phyloP scores from a whole-genome alignment of 2,888 invertebrate species.

The Prosopocoilus inquinatus region DNA sequence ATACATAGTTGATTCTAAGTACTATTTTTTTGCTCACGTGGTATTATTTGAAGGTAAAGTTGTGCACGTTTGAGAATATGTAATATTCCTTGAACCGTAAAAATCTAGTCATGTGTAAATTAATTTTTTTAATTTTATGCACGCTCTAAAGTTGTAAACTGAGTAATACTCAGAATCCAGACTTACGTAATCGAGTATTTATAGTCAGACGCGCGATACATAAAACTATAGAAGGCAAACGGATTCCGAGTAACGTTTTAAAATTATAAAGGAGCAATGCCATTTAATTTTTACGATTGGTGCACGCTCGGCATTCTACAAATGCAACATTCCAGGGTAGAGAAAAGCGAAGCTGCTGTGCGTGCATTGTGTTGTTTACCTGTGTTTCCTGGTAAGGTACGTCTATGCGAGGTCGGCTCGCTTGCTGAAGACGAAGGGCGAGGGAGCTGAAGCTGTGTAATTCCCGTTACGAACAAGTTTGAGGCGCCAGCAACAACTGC shows the following conservation, averaged over 20 bases:
- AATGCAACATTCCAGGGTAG: neutral
- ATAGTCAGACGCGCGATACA: no score
- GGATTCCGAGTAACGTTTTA: neutral
- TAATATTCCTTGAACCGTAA: no score
- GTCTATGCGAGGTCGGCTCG: conserved; percentile 4
- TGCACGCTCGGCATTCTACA: neutral
- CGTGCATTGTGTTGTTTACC: conserved; percentile 12
- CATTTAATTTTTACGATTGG: neutral
- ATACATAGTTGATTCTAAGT: no score
- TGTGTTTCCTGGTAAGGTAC: conserved; percentile 19
- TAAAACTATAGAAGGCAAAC: conserved; percentile 1
- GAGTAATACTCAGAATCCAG: no score
- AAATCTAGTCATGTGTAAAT: no score
- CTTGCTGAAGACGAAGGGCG: conserved; percentile 15
- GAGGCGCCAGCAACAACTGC: conserved; percentile 35
- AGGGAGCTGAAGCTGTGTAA: conserved; percentile 15
- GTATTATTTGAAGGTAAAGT: no score
- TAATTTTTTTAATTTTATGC: no score
- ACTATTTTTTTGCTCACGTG: no score
- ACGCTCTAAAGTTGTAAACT: no score
- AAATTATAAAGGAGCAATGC: neutral
- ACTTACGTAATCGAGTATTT: no score
- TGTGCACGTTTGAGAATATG: no score
- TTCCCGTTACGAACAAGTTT: conserved; percentile 37
- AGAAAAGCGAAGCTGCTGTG: conserved; percentile 1